Conservation (phyloP, 2,888 invertebrate species). For the Volucella inflata region DNA sequence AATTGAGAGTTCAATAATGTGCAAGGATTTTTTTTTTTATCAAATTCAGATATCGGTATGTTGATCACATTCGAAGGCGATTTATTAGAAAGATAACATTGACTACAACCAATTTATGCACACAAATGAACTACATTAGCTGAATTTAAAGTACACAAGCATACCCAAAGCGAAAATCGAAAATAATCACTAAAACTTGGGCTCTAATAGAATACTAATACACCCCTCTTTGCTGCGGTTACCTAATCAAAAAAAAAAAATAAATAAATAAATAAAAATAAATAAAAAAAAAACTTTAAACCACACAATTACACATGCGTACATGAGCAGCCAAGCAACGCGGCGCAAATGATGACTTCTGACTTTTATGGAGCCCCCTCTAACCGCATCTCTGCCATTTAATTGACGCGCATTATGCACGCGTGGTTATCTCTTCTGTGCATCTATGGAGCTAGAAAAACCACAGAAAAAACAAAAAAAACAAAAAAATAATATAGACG, state of each 20-base stretch:
- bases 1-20: conserved; percentile 21
- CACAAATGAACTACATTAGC: conserved; percentile 70
- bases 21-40: conserved; percentile 41
- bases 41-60: conserved; percentile 33
- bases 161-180: conserved; percentile 48
- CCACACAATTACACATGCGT: conserved; percentile 68
- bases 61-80: conserved; percentile 68
- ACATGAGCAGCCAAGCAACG: conserved; percentile 47
- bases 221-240: conserved; percentile 39
- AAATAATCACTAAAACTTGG: conserved; percentile 62
- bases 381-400: conserved; percentile 52
- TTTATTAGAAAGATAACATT: conserved; percentile 73
- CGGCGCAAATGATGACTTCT: conserved; percentile 62
- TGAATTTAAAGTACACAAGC: conserved; percentile 58
- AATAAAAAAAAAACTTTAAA: conserved; percentile 24
- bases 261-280: neutral
- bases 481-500: neutral
- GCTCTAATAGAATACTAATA: conserved; percentile 60
- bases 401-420: conserved; percentile 57
- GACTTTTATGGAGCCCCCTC: conserved; percentile 51
- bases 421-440: conserved; percentile 56
- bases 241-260: conserved; percentile 65
- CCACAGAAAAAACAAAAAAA: conserved; percentile 49
- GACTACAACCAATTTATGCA: conserved; percentile 73
- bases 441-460: conserved; percentile 21